Percentiles rank a stretch among this genome's conserved stretches.
phyloP scores from a whole-genome alignment of 2,113 vertebrate species.

The Ellobius talpinus region DNA sequence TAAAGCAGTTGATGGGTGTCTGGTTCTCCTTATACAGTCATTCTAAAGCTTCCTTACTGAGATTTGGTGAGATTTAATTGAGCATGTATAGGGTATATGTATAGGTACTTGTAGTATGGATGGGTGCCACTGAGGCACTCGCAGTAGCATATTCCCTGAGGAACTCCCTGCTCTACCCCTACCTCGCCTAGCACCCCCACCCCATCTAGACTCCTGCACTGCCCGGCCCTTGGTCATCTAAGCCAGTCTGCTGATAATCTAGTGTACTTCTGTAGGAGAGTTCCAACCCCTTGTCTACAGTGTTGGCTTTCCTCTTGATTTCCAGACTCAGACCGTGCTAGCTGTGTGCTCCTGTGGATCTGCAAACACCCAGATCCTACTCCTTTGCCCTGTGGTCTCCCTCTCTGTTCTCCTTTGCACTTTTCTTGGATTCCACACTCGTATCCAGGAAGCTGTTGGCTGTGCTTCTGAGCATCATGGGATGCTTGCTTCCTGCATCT shows the following conservation, averaged over 20 bases:
- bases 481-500: neutral
- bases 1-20: neutral
- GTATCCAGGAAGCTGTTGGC: neutral
- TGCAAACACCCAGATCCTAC: neutral
- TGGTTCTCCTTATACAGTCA: accelerated
- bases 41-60: neutral
- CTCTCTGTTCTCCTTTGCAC: neutral
- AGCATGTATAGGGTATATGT: neutral
- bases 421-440: neutral
- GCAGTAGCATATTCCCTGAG: neutral
- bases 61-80: neutral
- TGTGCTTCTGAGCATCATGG: neutral
- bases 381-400: neutral
- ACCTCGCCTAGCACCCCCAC: neutral
- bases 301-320: neutral
- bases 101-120: too few species aligned
- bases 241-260: neutral
- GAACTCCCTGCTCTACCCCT: neutral
- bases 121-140: neutral
- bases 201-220: too few species aligned
- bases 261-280: neutral
- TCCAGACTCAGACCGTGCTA: neutral
- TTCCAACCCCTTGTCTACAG: neutral
- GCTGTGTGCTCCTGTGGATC: neutral
- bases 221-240: neutral